Evolutionary conservation across 2,113 vertebrate genomes (phyloP).

Genomic region (Heteronetta atricapilla): DNA sequence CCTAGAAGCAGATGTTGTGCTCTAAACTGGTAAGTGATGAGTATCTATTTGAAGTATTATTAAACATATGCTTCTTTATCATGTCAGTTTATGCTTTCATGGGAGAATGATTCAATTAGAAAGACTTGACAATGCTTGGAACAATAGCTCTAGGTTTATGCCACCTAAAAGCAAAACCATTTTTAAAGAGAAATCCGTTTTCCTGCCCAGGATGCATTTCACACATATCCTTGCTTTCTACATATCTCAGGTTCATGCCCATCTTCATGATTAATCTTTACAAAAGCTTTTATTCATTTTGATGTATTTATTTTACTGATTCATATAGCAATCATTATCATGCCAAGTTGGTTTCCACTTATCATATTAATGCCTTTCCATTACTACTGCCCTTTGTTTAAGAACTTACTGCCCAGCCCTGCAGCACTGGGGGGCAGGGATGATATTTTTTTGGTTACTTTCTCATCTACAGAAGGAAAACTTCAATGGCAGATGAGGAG

Average conservation of each 20-base stretch:
- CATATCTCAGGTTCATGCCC: background rate
- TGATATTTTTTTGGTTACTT: background rate
- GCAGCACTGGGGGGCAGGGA: background rate
- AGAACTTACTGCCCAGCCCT: background rate
- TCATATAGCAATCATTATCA: background rate
- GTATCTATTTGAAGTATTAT: background rate
- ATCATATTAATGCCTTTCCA: background rate
- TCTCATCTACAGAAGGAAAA: background rate
- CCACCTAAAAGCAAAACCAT: background rate
- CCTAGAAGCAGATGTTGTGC: background rate
- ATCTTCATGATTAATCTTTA: conserved; percentile 11
- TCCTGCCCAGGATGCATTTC: background rate
- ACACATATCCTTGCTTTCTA: background rate
- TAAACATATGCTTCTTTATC: background rate
- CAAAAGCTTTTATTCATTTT: conserved; percentile 1
- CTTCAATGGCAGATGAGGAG: background rate
- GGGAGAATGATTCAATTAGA: conserved; percentile 17
- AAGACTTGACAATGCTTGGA: background rate
- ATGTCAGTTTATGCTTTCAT: background rate
- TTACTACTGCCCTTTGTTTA: background rate
- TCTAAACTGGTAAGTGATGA: background rate
- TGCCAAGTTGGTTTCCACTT: conserved; percentile 5
- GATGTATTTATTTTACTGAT: conserved; percentile 29
- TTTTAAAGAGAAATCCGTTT: background rate
- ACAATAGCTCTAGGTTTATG: background rate